Evolutionary conservation across 2,797 vertebrate genomes (phyloP).

Genomic region (Meda fulgida): DNA sequence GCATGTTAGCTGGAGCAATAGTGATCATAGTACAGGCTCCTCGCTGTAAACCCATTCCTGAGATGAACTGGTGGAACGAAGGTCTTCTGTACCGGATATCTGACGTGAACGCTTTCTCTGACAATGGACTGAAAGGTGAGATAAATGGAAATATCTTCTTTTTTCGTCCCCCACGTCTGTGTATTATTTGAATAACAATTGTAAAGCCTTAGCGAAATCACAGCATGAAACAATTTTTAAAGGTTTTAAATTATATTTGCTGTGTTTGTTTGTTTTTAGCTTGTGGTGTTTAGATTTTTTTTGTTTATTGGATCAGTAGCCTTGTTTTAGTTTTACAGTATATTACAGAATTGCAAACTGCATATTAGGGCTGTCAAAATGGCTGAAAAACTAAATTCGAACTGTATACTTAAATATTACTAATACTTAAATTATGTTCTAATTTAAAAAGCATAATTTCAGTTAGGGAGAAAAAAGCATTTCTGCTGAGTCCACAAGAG

Average conservation of each 20-base stretch:
- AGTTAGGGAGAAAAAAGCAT: too few relatives aligned
- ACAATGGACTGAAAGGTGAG: constrained; percentile 75
- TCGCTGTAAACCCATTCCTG: constrained; percentile 85
- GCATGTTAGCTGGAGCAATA: constrained; percentile 90
- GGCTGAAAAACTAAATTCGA: too few relatives aligned
- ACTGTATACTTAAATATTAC: too few relatives aligned
- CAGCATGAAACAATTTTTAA: not conserved
- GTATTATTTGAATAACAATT: not conserved
- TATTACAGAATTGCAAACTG: not conserved
- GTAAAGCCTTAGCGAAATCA: not conserved
- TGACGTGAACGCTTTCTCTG: constrained; percentile 72
- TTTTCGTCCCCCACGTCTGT: not conserved
- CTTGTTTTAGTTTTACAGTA: not conserved
- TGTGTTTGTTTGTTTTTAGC: too few relatives aligned
- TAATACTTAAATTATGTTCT: too few relatives aligned
- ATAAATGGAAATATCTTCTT: not conserved
- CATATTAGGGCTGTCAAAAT: not conserved
- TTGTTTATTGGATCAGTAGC: not conserved
- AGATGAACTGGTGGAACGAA: constrained; percentile 87
- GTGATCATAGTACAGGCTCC: constrained; percentile 90
- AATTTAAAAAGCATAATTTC: too few relatives aligned
- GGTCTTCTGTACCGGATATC: constrained; percentile 86
- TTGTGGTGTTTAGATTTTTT: not conserved
- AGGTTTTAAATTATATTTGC: not conserved
- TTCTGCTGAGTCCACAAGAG: too few relatives aligned